Evolutionary conservation across 1,140 invertebrate genomes (phyloP).

Genomic region (Temnothorax longispinosus): DNA sequence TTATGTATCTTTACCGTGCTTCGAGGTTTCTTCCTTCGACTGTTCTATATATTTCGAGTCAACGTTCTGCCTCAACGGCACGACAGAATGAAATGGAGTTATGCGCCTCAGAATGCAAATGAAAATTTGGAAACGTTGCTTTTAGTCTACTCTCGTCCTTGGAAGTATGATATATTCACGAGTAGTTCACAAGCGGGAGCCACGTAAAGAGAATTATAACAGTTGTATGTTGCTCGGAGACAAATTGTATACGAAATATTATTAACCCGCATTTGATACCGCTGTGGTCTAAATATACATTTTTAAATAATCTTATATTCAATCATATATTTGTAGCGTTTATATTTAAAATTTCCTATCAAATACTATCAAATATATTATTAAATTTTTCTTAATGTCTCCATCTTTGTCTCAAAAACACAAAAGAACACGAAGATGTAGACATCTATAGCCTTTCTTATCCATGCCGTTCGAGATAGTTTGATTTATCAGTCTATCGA

Average conservation of each 20-base stretch:
- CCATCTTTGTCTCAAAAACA: neutral
- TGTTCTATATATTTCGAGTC: slow-evolving; percentile 17
- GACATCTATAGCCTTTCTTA: neutral
- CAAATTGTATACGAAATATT: slow-evolving; percentile 23
- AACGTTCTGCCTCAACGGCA: slow-evolving; percentile 16
- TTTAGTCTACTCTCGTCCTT: slow-evolving; percentile 39
- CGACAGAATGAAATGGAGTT: slow-evolving; percentile 49
- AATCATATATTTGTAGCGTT: neutral
- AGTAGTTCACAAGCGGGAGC: slow-evolving; percentile 22
- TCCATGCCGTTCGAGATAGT: neutral
- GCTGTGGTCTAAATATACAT: neutral
- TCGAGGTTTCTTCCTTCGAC: slow-evolving; percentile 21
- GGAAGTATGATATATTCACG: slow-evolving; percentile 38
- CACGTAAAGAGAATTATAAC: slow-evolving; percentile 52
- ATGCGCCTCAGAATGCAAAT: slow-evolving; percentile 54
- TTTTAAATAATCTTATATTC: neutral
- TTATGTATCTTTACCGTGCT: slow-evolving; percentile 4
- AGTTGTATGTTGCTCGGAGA: slow-evolving; percentile 22
- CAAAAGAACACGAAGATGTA: neutral
- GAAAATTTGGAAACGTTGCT: slow-evolving; percentile 58
- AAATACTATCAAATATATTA: neutral
- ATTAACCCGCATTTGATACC: slow-evolving; percentile 2
- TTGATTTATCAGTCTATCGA: neutral
- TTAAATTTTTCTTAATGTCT: neutral
- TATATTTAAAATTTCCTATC: neutral